phyloP scores from a whole-genome alignment of 2,797 vertebrate species.

The Ceyx erithaca region DNA sequence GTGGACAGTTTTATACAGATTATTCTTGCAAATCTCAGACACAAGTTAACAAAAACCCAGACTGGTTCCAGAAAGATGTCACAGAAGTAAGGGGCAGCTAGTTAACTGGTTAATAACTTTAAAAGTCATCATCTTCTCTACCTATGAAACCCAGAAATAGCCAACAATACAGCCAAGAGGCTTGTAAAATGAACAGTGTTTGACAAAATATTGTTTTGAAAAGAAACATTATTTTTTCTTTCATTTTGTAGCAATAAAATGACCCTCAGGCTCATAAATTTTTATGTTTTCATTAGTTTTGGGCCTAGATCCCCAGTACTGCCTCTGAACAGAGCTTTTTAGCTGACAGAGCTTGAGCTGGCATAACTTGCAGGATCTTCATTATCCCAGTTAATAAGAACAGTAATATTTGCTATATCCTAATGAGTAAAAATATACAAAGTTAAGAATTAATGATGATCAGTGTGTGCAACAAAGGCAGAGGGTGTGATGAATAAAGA shows the following conservation, averaged over 20 bases:
- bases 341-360: neutral
- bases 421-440: neutral
- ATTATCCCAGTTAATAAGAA: neutral
- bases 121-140: neutral
- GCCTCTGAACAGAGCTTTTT: neutral
- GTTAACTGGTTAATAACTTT: neutral
- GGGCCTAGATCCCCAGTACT: neutral
- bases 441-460: neutral
- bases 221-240: neutral
- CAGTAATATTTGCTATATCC: neutral
- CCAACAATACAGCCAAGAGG: neutral
- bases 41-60: neutral
- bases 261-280: neutral
- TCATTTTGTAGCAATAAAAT: neutral
- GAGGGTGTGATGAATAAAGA: neutral
- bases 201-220: neutral
- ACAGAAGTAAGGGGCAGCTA: neutral
- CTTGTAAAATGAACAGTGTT: neutral
- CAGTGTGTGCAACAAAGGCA: neutral
- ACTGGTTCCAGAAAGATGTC: neutral
- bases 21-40: neutral
- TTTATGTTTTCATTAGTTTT: neutral
- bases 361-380: neutral
- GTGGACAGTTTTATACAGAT: neutral
- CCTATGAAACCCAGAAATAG: neutral